These are phyloP conservation scores for Triops longicaudatus DNA, from an alignment of 1,140 invertebrate genomes.

Conservation along the genomic window DNA sequence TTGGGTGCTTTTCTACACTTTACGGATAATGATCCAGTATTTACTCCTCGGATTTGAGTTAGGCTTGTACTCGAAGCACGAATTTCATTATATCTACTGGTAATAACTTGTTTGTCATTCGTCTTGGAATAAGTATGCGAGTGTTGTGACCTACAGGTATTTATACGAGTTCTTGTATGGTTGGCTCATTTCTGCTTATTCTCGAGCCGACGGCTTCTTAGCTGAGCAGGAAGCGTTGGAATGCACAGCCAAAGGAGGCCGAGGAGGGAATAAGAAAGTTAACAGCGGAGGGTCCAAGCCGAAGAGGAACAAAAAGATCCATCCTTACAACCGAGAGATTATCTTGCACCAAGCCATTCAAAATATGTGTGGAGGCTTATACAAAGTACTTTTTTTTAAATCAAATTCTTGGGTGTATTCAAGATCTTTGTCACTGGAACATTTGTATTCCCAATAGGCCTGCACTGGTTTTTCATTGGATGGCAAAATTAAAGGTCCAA, in stretches of 20 bases:
- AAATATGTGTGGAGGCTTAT: slow-evolving; percentile 89
- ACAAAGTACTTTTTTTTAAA: slow-evolving; percentile 57
- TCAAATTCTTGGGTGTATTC: not conserved
- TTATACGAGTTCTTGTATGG: slow-evolving; percentile 90
- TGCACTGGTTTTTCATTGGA: slow-evolving; percentile 62
- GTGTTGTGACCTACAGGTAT: slow-evolving; percentile 53
- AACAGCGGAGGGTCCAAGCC: slow-evolving; percentile 37
- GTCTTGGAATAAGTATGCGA: slow-evolving; percentile 13
- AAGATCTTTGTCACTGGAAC: not conserved
- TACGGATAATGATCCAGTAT: slow-evolving; percentile 92
- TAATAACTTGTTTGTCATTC: slow-evolving; percentile 35
- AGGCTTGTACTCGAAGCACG: slow-evolving; percentile 90
- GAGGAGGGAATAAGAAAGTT: slow-evolving; percentile 28
- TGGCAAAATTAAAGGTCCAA: slow-evolving; percentile 60
- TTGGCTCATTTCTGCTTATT: slow-evolving; percentile 83
- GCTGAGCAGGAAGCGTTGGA: slow-evolving; percentile 59
- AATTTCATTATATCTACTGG: slow-evolving; percentile 94
- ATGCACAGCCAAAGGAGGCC: slow-evolving; percentile 31
- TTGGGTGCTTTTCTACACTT: slow-evolving; percentile 92
- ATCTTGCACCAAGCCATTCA: slow-evolving; percentile 80
- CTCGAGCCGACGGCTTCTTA: slow-evolving; percentile 74
- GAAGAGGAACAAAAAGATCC: slow-evolving; percentile 42
- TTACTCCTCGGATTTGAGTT: slow-evolving; percentile 88
- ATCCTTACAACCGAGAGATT: slow-evolving; percentile 72
- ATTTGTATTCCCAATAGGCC: slow-evolving; percentile 46